phyloP scores from a whole-genome alignment of 2,113 vertebrate species.

The Mystacornis crossleyi region DNA sequence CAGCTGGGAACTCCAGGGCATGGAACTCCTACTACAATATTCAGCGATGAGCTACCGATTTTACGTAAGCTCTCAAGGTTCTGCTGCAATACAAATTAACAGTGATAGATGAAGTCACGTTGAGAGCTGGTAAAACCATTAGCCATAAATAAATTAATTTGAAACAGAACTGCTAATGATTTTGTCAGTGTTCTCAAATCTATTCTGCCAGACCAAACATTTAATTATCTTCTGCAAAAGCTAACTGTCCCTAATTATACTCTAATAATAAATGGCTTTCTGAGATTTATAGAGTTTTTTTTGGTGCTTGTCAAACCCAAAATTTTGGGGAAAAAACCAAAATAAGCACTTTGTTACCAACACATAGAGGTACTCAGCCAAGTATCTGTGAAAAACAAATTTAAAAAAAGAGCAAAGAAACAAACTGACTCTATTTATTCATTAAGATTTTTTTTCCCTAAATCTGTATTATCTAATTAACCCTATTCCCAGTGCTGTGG shows the following conservation, averaged over 20 bases:
- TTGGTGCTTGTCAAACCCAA: background rate
- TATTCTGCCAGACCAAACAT: background rate
- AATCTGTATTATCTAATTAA: background rate
- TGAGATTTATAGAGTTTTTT: background rate
- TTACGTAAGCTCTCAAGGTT: background rate
- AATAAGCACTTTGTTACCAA: background rate
- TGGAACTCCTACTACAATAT: background rate
- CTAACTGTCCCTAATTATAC: background rate
- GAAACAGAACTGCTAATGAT: background rate
- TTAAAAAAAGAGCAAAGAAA: background rate
- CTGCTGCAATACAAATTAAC: background rate
- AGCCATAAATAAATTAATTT: background rate
- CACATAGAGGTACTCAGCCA: background rate
- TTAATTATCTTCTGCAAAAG: background rate
- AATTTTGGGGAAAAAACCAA: background rate
- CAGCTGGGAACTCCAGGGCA: background rate
- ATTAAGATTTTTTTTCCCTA: background rate
- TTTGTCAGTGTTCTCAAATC: background rate
- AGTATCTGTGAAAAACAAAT: background rate
- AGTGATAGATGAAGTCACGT: background rate
- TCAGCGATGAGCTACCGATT: background rate
- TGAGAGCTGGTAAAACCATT: constrained; percentile 3
- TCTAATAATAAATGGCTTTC: background rate
- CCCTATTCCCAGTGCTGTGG: background rate
- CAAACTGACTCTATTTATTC: background rate